Evolutionary conservation across 1,140 invertebrate species (phyloP), one percentile per base, ranked within the genome.

Genomic region (Bicyclus anynana): DNA sequence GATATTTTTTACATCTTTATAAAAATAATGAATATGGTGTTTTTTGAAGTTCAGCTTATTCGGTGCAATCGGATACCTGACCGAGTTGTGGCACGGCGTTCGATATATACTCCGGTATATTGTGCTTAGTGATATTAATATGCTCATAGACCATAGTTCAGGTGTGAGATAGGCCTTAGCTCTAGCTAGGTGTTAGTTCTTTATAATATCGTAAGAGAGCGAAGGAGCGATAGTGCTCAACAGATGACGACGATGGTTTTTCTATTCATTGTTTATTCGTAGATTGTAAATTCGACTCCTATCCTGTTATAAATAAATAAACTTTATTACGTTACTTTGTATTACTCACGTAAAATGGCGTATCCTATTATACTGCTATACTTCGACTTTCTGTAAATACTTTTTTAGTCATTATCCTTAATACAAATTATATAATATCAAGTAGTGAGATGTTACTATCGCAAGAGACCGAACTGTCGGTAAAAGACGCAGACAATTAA

Each of bases 51-150:
- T n/a, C 55, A 71, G 83, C 78, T 83, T 77, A 52, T 57, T 72
- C 55, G 70, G 73, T 76, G 73, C 76, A 74, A 72, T 67, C 62
- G 55, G 62, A 67, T 72, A 67, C 51, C 60, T 67, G 52, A 61
- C 59, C 42, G 53, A 68, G 65, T 60, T 77, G 68, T 72, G 51
- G 72, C 74, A 76, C 66, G 62, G 60, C 71, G 72, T 79, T 72
- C 67, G 59, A 62, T 72, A 61, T 74, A 60, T 77, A 75, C 67
- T 62, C 60, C 68, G 69, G 70, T 78, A 80, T 79, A 82, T 81
- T 73, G 67, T 75, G 84, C 80, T 84, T 85, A 85, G 84, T 85
- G 82, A 87, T 85, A 84, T 74, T 74, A 69, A 77, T 77, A 83
- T 77, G 82, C 84, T 85, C 79, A 85, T 87, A 85, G 84, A 52